Base-by-base conservation (phyloP, 2,113 vertebrate species). In the Actenoides hombroni region DNA sequence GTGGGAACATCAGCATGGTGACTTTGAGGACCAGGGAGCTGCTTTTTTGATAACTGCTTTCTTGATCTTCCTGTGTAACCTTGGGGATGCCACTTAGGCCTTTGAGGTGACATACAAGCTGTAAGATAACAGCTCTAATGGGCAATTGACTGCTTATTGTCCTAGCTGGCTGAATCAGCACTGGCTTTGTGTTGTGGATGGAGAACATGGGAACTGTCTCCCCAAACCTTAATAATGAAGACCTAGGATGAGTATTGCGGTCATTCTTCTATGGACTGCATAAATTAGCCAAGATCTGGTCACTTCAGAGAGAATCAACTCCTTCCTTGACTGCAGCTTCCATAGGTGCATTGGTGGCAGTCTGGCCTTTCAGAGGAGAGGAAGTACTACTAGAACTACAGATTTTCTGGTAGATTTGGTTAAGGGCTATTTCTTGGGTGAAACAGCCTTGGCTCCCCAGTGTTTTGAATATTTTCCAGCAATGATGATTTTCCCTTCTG, bases 401-500 rank as follows among this genome's bases (percentile, higher is more conserved):
- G 48, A 28, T 40, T 54, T 28, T 48, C 7, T 6, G 42, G 44
- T 4, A 7, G 20, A 35, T 79, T 64, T 93, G 33, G 40, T 54
- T 84, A 80, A 61, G 31, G 57, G 6, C 28, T 91, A 10, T 77
- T 74, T 86, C 81, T 63, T 28, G 15, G 81, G 83, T 49, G 51
- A 78, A 83, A 54, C 25, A 76, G 16, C 67, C 71, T 70, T 86
- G 39, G 28, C 69, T 89, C 84, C 82, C 71, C 60, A 85, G 31
- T 23, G 29, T 31, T 75, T 88, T 85, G 91, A 94, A 21, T 35
- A 23, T 92, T 97, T 97, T 95, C 96, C 97, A 94, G 63, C 63
- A 56, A 12, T 69, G 64, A 71, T 57, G 74, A 65, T 93, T 96
- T 89, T 81, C 37, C 92, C 87, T 64, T 33, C 54, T 85, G 79